These are phyloP conservation scores for Epicauta chinensis DNA, from an alignment of 1,140 invertebrate genomes.

Conservation along the genomic window DNA sequence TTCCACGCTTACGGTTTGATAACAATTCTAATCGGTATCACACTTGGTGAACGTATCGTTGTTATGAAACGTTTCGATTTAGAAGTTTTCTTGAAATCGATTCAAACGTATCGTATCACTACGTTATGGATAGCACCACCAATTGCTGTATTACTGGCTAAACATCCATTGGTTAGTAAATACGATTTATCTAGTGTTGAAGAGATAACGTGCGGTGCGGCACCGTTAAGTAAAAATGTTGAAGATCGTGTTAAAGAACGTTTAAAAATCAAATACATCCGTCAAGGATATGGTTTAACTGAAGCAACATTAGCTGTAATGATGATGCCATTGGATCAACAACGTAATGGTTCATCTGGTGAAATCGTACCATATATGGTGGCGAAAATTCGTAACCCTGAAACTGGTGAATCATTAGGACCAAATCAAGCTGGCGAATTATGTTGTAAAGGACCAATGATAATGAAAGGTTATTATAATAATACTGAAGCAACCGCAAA, in stretches of 20 bases:
- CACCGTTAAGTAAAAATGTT: neutral
- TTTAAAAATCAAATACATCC: neutral
- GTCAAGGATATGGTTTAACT: neutral
- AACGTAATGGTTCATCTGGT: neutral
- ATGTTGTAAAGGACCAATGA: constrained; percentile 44
- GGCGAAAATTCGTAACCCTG: constrained; percentile 32
- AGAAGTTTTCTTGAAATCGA: too few relatives aligned
- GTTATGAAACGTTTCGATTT: too few relatives aligned
- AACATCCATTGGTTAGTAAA: neutral
- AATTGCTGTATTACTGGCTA: neutral
- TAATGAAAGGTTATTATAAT: constrained; percentile 49
- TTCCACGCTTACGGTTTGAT: too few relatives aligned
- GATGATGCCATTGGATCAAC: neutral
- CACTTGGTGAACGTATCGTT: too few relatives aligned
- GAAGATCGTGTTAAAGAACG: neutral
- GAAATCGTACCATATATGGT: neutral
- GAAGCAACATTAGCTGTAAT: neutral
- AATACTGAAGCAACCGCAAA: constrained; percentile 53
- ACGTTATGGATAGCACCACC: neutral
- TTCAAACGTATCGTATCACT: too few relatives aligned
- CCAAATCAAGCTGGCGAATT: constrained; percentile 50
- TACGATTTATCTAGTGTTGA: neutral
- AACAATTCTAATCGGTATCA: too few relatives aligned
- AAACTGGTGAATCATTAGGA: constrained; percentile 43
- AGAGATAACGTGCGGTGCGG: neutral